These are phyloP conservation scores for Candidula unifasciata DNA, from an alignment of 2,888 invertebrate species.

Conservation along the genomic window DNA sequence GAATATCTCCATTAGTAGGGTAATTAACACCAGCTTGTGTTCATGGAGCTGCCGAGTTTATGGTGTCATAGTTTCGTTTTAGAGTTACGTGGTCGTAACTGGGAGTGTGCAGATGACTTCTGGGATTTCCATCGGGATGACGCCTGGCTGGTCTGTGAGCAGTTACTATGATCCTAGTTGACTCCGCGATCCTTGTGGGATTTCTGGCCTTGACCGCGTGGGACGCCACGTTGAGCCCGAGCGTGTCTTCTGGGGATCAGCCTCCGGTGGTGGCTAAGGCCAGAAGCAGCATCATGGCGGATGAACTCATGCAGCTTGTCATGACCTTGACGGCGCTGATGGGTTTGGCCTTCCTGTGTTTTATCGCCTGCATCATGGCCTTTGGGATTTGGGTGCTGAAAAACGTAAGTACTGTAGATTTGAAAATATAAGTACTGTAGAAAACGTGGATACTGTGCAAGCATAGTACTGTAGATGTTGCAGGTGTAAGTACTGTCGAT, in stretches of 20 bases:
- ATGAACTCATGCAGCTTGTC: slow-evolving; percentile 65
- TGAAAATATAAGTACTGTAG: no score
- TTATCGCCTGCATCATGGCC: slow-evolving; percentile 68
- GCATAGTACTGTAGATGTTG: no score
- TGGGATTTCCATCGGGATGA: no score
- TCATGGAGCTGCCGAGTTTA: slow-evolving; percentile 5
- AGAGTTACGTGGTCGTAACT: background rate
- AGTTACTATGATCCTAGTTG: slow-evolving; percentile 37
- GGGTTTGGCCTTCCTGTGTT: slow-evolving; percentile 68
- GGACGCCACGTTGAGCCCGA: slow-evolving; percentile 15
- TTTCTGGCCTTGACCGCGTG: slow-evolving; percentile 39
- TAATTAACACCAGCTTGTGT: background rate
- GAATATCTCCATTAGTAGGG: background rate
- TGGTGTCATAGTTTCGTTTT: background rate
- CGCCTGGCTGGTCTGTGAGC: background rate
- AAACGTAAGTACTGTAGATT: slow-evolving; percentile 63
- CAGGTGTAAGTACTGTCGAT: no score
- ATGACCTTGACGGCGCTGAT: slow-evolving; percentile 67
- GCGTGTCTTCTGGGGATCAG: background rate
- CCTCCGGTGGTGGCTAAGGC: slow-evolving; percentile 1
- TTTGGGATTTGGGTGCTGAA: slow-evolving; percentile 71
- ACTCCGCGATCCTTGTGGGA: slow-evolving; percentile 23
- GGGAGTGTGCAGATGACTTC: background rate
- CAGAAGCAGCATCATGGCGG: slow-evolving; percentile 57
- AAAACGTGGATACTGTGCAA: no score